Evolutionary conservation across 2,888 invertebrate genomes (phyloP), one percentile per base, ranked within the genome.

Genomic region (Argyresthia albistria): DNA sequence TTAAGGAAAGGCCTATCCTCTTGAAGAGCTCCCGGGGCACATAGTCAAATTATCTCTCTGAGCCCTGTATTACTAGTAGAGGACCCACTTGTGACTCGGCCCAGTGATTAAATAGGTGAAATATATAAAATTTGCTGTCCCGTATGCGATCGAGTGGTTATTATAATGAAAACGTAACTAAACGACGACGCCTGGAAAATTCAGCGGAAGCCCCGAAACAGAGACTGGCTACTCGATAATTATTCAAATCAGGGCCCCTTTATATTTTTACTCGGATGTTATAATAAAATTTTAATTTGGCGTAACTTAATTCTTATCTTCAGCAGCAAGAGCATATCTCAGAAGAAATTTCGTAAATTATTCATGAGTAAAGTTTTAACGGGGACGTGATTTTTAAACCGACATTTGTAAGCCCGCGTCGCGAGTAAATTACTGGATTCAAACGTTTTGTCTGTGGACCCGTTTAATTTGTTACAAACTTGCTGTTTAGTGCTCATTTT

Each of bases 311-410:
- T 80, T 81, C 82, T 82, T 84, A 83, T 84, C 84, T 80, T 69
- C 73, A 61, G 72, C 73, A 65, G 76, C 80, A 77, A 78, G 78
- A 80, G 74, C 80, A 82, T 82, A 84, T 83, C 83, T 81, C 71
- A 67, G 80, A 78, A 80, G 77, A 80, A 81, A 76, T 81, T 84
- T 79, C 66, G 80, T 84, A 83, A 86, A 86, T 84, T 84, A 86
- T 86, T 86, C 84, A 86, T 84, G 82, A 82, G 76, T 70, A 81
- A 83, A 86, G 80, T 84, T 86, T 82, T 79, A 82, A 81, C 78
- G 70, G 79, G 74, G 78, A 81, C 83, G 82, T 82, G 82, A 79
- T 83, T 83, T 82, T 83, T 78, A 82, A 83, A 78, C 77, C 80
- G 73, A 80, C 82, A 80, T 82, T 84, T 80, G 82, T 83, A 80